Conservation (phyloP, 2,797 vertebrate species). For the Eulemur albifrons region DNA sequence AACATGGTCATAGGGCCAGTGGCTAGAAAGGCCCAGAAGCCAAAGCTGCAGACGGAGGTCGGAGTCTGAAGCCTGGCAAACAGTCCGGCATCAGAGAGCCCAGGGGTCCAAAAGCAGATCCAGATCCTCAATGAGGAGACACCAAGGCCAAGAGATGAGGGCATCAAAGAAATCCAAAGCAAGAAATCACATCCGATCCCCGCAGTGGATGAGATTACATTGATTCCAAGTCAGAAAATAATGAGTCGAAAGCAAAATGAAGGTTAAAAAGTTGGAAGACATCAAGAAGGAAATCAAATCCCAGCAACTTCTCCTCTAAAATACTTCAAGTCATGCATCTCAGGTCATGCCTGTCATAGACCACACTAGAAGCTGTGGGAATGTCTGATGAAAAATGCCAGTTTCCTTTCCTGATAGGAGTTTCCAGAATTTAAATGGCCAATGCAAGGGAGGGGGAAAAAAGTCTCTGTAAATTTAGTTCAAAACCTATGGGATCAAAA, state of each 20-base stretch:
- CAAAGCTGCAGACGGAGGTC: background rate
- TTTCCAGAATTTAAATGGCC: background rate
- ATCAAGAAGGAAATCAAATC: conserved; percentile 8
- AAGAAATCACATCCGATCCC: background rate
- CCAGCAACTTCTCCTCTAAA: background rate
- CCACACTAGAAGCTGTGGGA: background rate
- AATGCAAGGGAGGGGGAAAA: background rate
- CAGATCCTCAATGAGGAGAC: background rate
- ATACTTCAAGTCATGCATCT: background rate
- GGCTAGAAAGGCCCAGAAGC: background rate
- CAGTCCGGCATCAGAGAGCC: background rate
- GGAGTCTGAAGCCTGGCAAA: background rate
- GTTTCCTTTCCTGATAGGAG: background rate
- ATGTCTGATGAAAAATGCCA: background rate
- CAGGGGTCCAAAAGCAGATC: background rate
- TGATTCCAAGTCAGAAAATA: background rate
- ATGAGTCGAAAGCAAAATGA: background rate
- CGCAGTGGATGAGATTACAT: background rate
- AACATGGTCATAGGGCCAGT: background rate
- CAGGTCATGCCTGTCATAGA: background rate
- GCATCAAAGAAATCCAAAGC: background rate
- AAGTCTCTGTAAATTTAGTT: background rate
- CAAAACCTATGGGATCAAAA: background rate
- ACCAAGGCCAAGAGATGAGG: rapidly evolving
- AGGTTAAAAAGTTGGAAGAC: background rate